Evolutionary conservation across 2,113 vertebrate genomes (phyloP), one percentile per base, ranked within the genome.

Genomic region (Lonchura striata): DNA sequence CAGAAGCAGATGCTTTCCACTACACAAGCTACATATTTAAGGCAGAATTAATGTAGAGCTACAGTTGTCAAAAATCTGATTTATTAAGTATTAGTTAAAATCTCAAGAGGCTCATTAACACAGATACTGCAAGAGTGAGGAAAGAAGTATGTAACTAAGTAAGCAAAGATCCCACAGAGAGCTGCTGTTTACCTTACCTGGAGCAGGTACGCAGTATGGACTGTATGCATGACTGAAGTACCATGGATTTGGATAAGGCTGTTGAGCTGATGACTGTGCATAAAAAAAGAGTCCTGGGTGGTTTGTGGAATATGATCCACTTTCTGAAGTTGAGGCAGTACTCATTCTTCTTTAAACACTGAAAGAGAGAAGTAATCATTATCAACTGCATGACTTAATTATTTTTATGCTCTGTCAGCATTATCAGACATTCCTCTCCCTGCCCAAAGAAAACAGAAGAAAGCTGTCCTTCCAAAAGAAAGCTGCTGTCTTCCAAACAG

Each of bases 231-330:
- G 91, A 64, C 91, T 94, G 56, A 96, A 72, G 81, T 97, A 96
- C 97, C 98, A 98, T 2, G 96, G 93, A 87, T 87, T 94, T 54
- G 93, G 88, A 63, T 96, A 97, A 88, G 94, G 95, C 49, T 97
- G 97, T 50, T 97, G 97, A 76, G 90, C 88, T 82, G 97, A 82
- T 90, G 95, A 82, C 52, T 95, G 96, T 1, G 96, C 85, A 63
- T 97, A 97, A 95, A 97, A 97, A 77, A 95, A 97, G 5, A 96
- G 97, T 81, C 97, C 97, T 28, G 91, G 41, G 30, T 91, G 86
- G 86, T 35, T 96, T 61, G 97, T 94, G 83, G 95, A 79, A 61
- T 94, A 95, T 4, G 95, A 84, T 35, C 94, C 96, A 94, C 87
- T 95, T 77, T 95, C 97, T 61, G 97, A 92, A 56, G 60, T 15